Evolutionary conservation across 2,888 invertebrate genomes (phyloP), one percentile per base, ranked within the genome.

Genomic region (Mythimna loreyi): DNA sequence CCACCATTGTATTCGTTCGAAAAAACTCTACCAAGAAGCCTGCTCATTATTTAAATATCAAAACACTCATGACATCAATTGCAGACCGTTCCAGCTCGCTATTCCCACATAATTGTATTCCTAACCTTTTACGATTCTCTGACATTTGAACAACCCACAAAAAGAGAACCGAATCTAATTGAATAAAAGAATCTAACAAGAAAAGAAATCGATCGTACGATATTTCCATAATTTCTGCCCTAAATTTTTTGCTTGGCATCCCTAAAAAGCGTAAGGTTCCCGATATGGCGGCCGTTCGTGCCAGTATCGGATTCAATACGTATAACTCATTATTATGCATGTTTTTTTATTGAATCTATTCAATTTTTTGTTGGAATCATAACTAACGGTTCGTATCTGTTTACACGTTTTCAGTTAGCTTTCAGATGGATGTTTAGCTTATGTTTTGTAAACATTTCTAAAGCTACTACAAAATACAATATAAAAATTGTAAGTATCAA

Each of bases 241-340:
- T 11, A 49, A 43, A 16, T 62, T 71, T 67, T 75, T 62, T 74
- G 58, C 60, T 28, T 49, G 73, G 40, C 72, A 84, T 64, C 83
- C 85, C 85, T 83, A 52, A 49, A 61, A 49, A n/a, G 55, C 30
- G 47, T 64, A 67, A 67, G 40, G 28, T 30, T 13, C 36, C 49
- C 81, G 78, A 76, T 78, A 74, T 78, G 75, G 77, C 80, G 61
- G 40, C 59, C n/a, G 16, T 59, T 57, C 69, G 52, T 59, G 55
- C 57, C 45, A 65, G 83, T 73, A 78, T 70, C 65, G 58, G 67
- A 83, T 82, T 80, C 69, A 77, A 85, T 85, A 70, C 68, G 67
- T 81, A 80, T 75, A 71, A 68, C 68, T 83, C 74, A 82, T 86
- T 79, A 86, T 59, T 86, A 85, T 82, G 81, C 82, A 81, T 78